These are phyloP conservation scores for Mastacembelus armatus DNA, from an alignment of 2,797 vertebrate species.

Conservation along the genomic window DNA sequence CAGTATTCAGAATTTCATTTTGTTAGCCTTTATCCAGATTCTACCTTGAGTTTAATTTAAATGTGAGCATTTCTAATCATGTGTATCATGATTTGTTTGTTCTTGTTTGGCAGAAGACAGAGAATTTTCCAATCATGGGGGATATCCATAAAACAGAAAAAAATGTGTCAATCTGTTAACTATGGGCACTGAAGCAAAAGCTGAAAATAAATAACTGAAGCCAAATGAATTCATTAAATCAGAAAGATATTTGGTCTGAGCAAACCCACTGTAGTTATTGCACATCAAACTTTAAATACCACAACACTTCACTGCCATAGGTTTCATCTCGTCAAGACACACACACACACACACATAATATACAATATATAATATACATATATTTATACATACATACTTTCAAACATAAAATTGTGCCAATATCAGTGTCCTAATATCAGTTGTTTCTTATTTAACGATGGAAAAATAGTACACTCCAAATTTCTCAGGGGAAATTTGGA, in stretches of 20 bases:
- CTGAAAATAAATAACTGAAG: conserved; percentile 17
- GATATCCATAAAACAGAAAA: conserved; percentile 24
- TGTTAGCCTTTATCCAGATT: conserved; percentile 9
- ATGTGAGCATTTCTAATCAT: conserved; percentile 20
- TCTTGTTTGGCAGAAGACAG: conserved; percentile 7
- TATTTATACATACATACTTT: too few species aligned
- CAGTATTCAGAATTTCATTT: conserved; percentile 15
- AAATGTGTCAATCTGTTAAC: conserved; percentile 13
- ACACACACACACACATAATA: too few species aligned
- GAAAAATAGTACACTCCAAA: conserved; percentile 42
- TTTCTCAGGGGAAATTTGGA: conserved; percentile 57
- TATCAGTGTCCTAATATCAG: conserved; percentile 28
- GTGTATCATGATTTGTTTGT: too few species aligned
- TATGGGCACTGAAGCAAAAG: conserved; percentile 7
- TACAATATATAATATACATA: too few species aligned
- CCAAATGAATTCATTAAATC: conserved; percentile 36
- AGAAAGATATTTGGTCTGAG: conserved; percentile 10
- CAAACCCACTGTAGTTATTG: conserved; percentile 22
- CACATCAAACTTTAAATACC: conserved; percentile 37
- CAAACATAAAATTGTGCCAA: too few species aligned
- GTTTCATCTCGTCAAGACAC: conserved; percentile 27
- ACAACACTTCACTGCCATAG: conserved; percentile 35
- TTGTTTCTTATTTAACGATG: conserved; percentile 57
- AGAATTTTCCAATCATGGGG: conserved; percentile 13
- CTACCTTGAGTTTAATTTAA: conserved; percentile 28